Evolutionary conservation across 2,797 vertebrate species (phyloP), one percentile per base, ranked within the genome.

Genomic region (Scolopax rusticola): DNA sequence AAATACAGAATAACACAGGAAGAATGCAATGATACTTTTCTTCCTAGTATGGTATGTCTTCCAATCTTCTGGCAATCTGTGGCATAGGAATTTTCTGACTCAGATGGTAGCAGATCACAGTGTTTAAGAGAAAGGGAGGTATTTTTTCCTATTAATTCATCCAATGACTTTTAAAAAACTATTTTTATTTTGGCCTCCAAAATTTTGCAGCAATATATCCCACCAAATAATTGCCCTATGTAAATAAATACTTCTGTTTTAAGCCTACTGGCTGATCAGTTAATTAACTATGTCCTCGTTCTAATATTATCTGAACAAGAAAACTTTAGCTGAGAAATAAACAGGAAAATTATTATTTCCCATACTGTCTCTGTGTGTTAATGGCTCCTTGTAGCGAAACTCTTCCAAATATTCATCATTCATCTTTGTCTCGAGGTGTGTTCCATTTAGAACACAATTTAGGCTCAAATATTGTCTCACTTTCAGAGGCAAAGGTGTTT

Each of bases 31-130:
- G 21, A 11, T 53, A 51, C 19, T 87, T 94, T 91, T 92, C 60
- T 91, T 82, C 91, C 84, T 83, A 91, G 70, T 93, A 63, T 54
- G 75, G 81, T 84, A 32, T 59, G 47, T 67, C n/a, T 43, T 92
- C 51, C 81, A 67, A 63, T 43, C 40, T 67, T 38, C 81, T 85
- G 71, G 71, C 60, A 54, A 60, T 74, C n/a, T 63, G 43, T 85
- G 84, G 59, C 51, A 83, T 21, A 94, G 78, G 87, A 92, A 92
- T 93, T 89, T 94, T 93, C 89, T 96, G 91, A 91, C 78, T 95
- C 84, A 85, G 57, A 90, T 81, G 14, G 41, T 40, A 36, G 67
- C 23, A 87, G 59, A 92, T 89, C 43, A 40, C 48, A 47, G 54
- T 8, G 40, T 74, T 94, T 67, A 76, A 87, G 43, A 64, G 70